Evolutionary conservation across 1,140 invertebrate genomes (phyloP).

Genomic region (Pemphigus obesinymphae): DNA sequence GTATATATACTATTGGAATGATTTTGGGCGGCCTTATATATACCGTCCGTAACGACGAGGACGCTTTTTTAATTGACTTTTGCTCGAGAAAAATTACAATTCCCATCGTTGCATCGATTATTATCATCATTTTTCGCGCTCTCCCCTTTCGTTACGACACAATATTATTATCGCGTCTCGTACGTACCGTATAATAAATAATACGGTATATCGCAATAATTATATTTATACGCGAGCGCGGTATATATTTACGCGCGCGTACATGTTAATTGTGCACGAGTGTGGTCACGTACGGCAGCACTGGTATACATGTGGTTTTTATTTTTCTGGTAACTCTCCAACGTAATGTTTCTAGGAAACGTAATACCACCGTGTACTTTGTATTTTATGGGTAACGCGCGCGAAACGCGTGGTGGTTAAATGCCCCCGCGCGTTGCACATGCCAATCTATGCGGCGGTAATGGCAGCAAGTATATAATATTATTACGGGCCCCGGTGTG

Average conservation of each 20-base stretch:
- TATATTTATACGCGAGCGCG: too few relatives aligned
- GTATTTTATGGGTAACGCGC: conserved; percentile 25
- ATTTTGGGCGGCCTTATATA: background rate
- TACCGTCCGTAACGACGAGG: background rate
- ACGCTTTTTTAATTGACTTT: conserved; percentile 33
- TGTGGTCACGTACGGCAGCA: background rate
- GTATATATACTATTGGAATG: background rate
- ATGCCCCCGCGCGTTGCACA: background rate
- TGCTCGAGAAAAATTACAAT: conserved; percentile 15
- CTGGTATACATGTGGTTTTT: background rate
- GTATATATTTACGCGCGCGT: background rate
- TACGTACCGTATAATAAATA: too few relatives aligned
- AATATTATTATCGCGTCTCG: too few relatives aligned
- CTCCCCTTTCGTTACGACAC: too few relatives aligned
- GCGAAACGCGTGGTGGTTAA: too few relatives aligned
- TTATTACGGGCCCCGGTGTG: background rate
- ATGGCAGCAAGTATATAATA: background rate
- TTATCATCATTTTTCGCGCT: background rate
- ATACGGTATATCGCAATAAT: too few relatives aligned
- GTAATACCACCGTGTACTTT: conserved; percentile 20
- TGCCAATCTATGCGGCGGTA: background rate
- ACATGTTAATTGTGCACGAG: background rate
- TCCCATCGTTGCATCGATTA: background rate
- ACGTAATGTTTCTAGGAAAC: conserved; percentile 28
- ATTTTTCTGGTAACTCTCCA: conserved; percentile 15